Evolutionary conservation across 1,140 invertebrate genomes (phyloP).

Genomic region (Bombus waltoni): DNA sequence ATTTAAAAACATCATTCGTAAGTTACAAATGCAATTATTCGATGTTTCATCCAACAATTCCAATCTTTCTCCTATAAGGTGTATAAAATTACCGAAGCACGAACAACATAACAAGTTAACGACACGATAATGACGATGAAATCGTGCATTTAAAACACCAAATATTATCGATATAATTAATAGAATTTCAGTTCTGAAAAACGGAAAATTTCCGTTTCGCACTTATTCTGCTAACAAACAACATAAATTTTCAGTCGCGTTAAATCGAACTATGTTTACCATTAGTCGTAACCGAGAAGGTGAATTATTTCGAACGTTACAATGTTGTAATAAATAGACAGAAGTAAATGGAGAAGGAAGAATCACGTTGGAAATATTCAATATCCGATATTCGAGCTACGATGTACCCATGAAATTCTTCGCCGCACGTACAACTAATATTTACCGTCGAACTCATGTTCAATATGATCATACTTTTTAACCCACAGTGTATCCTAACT

Average conservation of each 20-base stretch:
- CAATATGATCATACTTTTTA: neutral
- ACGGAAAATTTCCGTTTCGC: too few relatives aligned
- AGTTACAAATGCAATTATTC: too few relatives aligned
- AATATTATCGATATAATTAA: neutral
- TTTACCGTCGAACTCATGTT: neutral
- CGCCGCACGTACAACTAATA: neutral
- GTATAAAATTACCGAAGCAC: too few relatives aligned
- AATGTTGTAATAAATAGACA: neutral
- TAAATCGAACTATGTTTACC: neutral
- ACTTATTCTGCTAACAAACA: neutral
- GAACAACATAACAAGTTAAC: too few relatives aligned
- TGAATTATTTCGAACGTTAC: neutral
- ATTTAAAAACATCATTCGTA: too few relatives aligned
- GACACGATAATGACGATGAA: too few relatives aligned
- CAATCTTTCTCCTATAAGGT: too few relatives aligned
- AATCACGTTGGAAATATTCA: conserved; percentile 11
- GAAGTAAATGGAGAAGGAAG: neutral
- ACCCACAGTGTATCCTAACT: neutral
- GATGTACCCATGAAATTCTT: neutral
- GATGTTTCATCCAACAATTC: too few relatives aligned
- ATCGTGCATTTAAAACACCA: neutral
- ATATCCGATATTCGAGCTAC: neutral
- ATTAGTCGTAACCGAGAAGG: neutral
- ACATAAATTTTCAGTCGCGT: neutral
- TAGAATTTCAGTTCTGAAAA: neutral